These are phyloP conservation scores for Glandiceps talaboti DNA, from an alignment of 53 echinoderm and acorn worm species.

Conservation along the genomic window DNA sequence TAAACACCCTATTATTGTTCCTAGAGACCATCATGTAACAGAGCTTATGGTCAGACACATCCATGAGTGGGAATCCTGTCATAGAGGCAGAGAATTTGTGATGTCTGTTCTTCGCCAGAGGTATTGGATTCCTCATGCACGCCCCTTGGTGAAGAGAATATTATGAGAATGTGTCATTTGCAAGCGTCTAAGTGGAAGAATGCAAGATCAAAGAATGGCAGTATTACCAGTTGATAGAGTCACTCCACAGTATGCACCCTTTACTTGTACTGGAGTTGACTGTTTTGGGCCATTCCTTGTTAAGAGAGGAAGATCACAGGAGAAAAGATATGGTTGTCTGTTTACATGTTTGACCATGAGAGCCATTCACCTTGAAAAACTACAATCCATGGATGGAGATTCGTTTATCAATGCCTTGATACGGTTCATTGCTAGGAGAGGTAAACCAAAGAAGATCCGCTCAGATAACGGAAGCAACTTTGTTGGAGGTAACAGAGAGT, in stretches of 20 bases:
- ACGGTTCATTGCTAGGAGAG: slow-evolving; percentile 34
- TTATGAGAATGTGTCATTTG: slow-evolving; percentile 40
- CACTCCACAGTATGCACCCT: slow-evolving; percentile 43
- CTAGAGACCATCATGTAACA: slow-evolving; percentile 13
- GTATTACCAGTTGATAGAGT: slow-evolving; percentile 34
- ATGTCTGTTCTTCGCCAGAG: slow-evolving; percentile 8
- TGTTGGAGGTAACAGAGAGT: slow-evolving; percentile 17
- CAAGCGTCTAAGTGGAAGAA: slow-evolving; percentile 21
- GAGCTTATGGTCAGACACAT: slow-evolving; percentile 10
- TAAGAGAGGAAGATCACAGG: slow-evolving; percentile 30
- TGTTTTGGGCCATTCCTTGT: slow-evolving; percentile 40
- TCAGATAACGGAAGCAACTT: slow-evolving; percentile 63
- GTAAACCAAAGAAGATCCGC: slow-evolving; percentile 24
- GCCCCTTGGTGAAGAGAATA: slow-evolving; percentile 7
- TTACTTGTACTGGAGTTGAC: slow-evolving; percentile 33
- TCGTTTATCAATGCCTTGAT: slow-evolving; percentile 41
- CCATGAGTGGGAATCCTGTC: slow-evolving; percentile 20
- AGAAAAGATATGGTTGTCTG: slow-evolving; percentile 39
- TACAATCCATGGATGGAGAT: slow-evolving; percentile 40
- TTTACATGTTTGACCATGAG: slow-evolving; percentile 37
- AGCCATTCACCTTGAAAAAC: slow-evolving; percentile 46
- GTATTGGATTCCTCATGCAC: slow-evolving; percentile 22
- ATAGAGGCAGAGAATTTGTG: slow-evolving; percentile 27
- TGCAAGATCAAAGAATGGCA: slow-evolving; percentile 37
- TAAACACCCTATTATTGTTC: slow-evolving; percentile 28